A percentile compares a stretch with the other conserved stretches of the same genome.
Conservation (phyloP, 1,140 invertebrate species). For the Radopholus similis region DNA sequence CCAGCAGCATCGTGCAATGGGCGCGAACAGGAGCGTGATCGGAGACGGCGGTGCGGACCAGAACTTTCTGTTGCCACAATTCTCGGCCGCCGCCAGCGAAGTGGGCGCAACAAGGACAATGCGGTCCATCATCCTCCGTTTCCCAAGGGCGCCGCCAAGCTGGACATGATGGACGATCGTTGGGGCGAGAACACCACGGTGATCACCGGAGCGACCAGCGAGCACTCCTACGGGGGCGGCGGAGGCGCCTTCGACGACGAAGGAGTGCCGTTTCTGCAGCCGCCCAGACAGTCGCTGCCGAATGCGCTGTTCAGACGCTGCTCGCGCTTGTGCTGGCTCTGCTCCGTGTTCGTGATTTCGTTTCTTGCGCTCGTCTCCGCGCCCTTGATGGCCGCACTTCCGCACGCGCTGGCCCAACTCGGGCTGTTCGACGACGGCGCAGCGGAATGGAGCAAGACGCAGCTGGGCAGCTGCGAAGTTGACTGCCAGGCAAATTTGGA, state of each 20-base stretch:
- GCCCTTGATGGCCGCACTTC: slow-evolving; percentile 36
- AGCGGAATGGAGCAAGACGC: not conserved
- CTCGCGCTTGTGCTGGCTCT: slow-evolving; percentile 29
- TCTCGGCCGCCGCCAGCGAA: slow-evolving; percentile 24
- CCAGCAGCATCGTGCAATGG: slow-evolving; percentile 7
- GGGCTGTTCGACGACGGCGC: not conserved
- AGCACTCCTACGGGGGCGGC: slow-evolving; percentile 32
- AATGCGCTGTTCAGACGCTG: slow-evolving; percentile 10
- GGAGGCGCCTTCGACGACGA: slow-evolving; percentile 1
- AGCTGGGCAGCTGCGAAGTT: slow-evolving; percentile 28
- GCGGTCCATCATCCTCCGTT: not conserved
- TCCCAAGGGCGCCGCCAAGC: not conserved
- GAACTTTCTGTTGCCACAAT: slow-evolving; percentile 24
- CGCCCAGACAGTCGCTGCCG: not conserved
- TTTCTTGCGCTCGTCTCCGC: slow-evolving; percentile 34
- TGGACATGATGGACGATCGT: slow-evolving; percentile 24
- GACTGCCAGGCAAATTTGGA: slow-evolving; percentile 37
- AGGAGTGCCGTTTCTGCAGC: not conserved
- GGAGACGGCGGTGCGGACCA: slow-evolving; percentile 5
- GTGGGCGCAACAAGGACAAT: not conserved
- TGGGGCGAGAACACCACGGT: slow-evolving; percentile 41
- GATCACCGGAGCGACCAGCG: slow-evolving; percentile 29
- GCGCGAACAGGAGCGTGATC: slow-evolving; percentile 16
- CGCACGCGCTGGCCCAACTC: slow-evolving; percentile 22
- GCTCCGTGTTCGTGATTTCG: slow-evolving; percentile 18